Evolutionary conservation across 2,888 invertebrate species (phyloP).

Genomic region (Ochropleura leucogaster): DNA sequence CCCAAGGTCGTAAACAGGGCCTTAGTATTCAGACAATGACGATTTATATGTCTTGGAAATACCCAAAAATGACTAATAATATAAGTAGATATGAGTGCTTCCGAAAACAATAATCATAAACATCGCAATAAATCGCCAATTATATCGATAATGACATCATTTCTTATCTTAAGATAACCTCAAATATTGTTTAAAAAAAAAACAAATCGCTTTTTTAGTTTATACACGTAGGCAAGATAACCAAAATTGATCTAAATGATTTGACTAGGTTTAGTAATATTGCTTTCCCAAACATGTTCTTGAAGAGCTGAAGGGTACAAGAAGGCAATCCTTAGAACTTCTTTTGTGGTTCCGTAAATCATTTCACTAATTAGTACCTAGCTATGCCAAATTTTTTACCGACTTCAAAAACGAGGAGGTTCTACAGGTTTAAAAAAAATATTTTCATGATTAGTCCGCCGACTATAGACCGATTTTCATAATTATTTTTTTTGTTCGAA

Average conservation of each 20-base stretch:
- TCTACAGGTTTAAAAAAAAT: too few species aligned
- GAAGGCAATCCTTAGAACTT: too few species aligned
- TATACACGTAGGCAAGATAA: neutral
- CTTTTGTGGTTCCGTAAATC: too few species aligned
- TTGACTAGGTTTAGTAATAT: too few species aligned
- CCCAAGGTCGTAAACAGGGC: neutral
- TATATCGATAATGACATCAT: slow-evolving; percentile 8
- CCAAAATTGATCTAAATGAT: neutral
- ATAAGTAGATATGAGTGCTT: neutral
- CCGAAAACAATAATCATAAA: neutral
- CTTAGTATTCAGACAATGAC: neutral
- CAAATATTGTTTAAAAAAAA: neutral
- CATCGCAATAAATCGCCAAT: neutral
- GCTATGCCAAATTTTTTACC: too few species aligned
- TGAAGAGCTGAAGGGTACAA: too few species aligned
- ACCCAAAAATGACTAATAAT: neutral
- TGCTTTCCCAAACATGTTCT: too few species aligned
- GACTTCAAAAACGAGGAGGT: too few species aligned
- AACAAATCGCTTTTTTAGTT: neutral
- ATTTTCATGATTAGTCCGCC: too few species aligned
- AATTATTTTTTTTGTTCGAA: too few species aligned
- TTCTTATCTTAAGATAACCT: neutral
- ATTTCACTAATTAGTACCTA: too few species aligned
- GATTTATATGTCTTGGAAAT: neutral
- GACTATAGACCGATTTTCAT: too few species aligned